Percentiles rank a stretch among this genome's conserved stretches.
These are phyloP conservation scores for Drosophila mulleri DNA, from an alignment of 2,888 invertebrate species.

Conservation along the genomic window DNA sequence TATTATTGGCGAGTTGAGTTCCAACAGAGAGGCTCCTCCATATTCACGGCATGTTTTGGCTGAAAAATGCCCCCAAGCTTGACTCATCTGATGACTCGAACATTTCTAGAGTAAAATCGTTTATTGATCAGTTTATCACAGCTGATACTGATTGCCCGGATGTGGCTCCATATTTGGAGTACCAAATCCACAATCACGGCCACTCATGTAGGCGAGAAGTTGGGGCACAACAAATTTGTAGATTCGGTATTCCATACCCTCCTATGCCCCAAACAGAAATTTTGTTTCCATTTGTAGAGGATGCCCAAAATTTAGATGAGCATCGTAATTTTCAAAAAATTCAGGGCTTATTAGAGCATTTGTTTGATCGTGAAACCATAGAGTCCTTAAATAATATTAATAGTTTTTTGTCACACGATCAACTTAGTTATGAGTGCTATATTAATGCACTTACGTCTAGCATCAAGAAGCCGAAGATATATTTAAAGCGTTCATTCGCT, in stretches of 20 bases:
- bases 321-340: not conserved
- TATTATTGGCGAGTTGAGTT: too few relatives aligned
- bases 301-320: not conserved
- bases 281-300: not conserved
- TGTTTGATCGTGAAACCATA: not conserved
- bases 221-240: not conserved
- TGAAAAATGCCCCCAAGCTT: not conserved
- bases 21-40: too few relatives aligned
- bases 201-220: not conserved
- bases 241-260: not conserved
- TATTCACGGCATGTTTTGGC: not conserved
- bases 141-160: not conserved
- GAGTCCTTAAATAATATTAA: not conserved
- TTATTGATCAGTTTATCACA: not conserved
- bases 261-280: not conserved
- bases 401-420: too few relatives aligned
- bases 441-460: not conserved
- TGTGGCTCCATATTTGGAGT: not conserved
- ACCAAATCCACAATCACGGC: not conserved
- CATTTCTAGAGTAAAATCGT: not conserved
- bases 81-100: not conserved
- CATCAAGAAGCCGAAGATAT: not conserved
- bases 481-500: too few relatives aligned
- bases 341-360: not conserved
- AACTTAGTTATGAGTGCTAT: not conserved